These are phyloP conservation scores for Ichneumon xanthorius DNA, from an alignment of 2,888 invertebrate species.

Conservation along the genomic window DNA sequence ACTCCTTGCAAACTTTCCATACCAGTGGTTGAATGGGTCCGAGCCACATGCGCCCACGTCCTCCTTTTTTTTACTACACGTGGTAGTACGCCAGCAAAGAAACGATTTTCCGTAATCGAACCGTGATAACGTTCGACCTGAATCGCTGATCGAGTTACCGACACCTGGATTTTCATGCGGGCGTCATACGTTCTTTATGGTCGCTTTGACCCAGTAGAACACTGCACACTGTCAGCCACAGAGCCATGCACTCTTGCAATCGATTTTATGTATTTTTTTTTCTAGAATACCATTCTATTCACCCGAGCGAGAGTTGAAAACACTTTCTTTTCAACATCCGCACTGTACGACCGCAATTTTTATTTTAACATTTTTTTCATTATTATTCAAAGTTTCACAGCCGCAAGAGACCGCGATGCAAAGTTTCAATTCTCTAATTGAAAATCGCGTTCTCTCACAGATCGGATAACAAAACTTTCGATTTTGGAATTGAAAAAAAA, in stretches of 20 bases:
- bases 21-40: slow-evolving; percentile 7
- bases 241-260: neutral
- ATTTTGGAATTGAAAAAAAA: neutral
- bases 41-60: neutral
- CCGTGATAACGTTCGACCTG: slow-evolving; percentile 57
- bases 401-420: neutral
- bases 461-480: neutral
- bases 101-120: slow-evolving; percentile 54
- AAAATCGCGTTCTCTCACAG: neutral
- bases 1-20: neutral
- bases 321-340: neutral
- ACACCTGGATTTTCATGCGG: slow-evolving; percentile 57
- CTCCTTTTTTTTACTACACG: slow-evolving; percentile 24
- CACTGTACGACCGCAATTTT: neutral
- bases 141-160: slow-evolving; percentile 57
- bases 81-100: slow-evolving; percentile 8
- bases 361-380: neutral
- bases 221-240: neutral
- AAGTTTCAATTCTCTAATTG: neutral
- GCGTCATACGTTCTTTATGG: slow-evolving; percentile 38
- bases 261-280: neutral
- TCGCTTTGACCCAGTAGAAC: slow-evolving; percentile 43
- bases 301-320: neutral
- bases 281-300: neutral
- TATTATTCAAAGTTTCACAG: neutral